phyloP scores from a whole-genome alignment of 2,113 vertebrate species.

The Elgaria multicarinata region DNA sequence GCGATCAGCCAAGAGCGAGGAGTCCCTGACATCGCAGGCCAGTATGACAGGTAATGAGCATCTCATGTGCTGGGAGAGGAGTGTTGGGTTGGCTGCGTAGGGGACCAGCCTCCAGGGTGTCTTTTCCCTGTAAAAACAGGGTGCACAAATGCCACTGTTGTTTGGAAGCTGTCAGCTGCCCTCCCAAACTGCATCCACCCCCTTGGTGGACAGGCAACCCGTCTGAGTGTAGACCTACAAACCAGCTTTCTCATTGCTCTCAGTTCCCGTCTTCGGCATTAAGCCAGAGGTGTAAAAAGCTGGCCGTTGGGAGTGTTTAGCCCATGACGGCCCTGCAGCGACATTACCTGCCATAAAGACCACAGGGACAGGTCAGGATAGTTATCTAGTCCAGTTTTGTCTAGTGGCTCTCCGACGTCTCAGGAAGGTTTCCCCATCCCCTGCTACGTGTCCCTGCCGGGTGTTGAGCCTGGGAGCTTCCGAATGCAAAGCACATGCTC shows the following conservation, averaged over 20 bases:
- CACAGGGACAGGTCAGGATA: background rate
- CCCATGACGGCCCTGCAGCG: background rate
- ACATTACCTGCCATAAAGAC: background rate
- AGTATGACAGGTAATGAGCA: conserved; percentile 75
- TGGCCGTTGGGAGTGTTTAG: background rate
- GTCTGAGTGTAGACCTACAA: no score
- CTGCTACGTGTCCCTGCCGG: background rate
- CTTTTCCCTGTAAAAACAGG: background rate
- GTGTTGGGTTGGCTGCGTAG: background rate
- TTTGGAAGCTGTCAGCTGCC: background rate
- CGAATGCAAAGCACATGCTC: background rate
- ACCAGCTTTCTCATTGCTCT: background rate
- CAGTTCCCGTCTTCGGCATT: background rate
- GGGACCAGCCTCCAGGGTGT: no score
- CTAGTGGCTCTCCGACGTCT: background rate
- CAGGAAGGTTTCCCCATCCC: background rate
- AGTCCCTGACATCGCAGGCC: conserved; percentile 83
- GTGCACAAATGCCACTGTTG: background rate
- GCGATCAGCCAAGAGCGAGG: conserved; percentile 84
- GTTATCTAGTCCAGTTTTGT: background rate
- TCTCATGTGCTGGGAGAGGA: no score
- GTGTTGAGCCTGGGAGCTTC: background rate
- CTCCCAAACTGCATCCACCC: background rate
- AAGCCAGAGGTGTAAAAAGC: background rate
- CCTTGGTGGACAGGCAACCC: background rate